A percentile compares a stretch with the other conserved stretches of the same genome.
Conservation (phyloP, 2,113 vertebrate genomes). For the Seriola aureovittata region DNA sequence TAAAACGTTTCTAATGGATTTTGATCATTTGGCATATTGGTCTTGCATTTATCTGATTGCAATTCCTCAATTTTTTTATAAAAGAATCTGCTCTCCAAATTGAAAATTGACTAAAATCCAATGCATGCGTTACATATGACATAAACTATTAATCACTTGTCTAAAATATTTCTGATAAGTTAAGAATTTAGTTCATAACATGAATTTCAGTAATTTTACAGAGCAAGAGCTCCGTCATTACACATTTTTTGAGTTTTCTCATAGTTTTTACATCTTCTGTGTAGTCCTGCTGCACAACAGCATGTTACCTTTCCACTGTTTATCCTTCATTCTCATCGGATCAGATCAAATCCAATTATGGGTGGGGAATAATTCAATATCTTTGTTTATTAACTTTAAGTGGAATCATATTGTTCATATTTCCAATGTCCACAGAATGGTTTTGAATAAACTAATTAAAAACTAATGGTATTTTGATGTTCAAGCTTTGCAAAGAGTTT, state of each 20-base stretch:
- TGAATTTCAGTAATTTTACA: not conserved
- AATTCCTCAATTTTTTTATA: not conserved
- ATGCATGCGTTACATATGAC: not conserved
- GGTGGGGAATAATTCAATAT: not conserved
- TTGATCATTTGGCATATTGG: not conserved
- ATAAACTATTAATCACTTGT: too few species aligned
- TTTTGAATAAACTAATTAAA: not conserved
- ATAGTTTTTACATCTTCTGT: not conserved
- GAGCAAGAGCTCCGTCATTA: too few species aligned
- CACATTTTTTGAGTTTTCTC: not conserved
- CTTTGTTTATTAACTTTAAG: not conserved
- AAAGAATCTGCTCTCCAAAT: not conserved
- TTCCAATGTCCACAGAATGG: not conserved
- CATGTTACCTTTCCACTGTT: not conserved
- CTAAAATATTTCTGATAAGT: not conserved
- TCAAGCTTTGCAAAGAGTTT: not conserved
- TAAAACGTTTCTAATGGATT: not conserved
- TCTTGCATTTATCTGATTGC: not conserved
- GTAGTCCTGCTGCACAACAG: not conserved
- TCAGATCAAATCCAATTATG: not conserved
- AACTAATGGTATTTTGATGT: not conserved
- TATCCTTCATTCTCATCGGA: not conserved
- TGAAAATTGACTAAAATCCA: not conserved
- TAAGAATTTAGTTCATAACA: not conserved
- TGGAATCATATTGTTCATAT: not conserved